These are phyloP conservation scores for Drosophila villosipedis DNA, from an alignment of 2,888 invertebrate genomes.

Conservation along the genomic window DNA sequence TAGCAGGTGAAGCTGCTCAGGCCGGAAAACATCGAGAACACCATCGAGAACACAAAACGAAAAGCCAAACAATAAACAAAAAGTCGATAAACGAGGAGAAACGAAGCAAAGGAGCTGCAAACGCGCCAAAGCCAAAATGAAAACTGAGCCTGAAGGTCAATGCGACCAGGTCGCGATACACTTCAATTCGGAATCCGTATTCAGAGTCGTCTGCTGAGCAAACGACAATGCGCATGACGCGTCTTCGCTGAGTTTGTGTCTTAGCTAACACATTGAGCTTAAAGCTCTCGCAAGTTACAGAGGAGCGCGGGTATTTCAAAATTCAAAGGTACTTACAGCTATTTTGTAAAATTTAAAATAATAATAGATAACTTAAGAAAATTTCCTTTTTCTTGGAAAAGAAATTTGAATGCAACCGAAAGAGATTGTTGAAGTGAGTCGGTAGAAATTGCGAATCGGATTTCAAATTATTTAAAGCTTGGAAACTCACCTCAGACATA, in stretches of 20 bases:
- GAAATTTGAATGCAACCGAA: neutral
- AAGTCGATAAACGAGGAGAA: constrained; percentile 56
- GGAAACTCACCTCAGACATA: constrained; percentile 75
- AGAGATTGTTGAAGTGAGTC: neutral
- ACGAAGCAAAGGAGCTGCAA: constrained; percentile 34
- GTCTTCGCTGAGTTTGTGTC: constrained; percentile 18
- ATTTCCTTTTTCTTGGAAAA: neutral
- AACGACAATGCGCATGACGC: constrained; percentile 52
- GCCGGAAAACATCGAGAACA: constrained; percentile 80
- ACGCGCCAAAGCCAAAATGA: constrained; percentile 65
- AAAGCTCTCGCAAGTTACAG: constrained; percentile 17
- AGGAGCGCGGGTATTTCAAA: neutral
- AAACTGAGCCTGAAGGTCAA: constrained; percentile 76
- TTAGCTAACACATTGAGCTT: constrained; percentile 26
- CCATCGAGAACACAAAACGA: constrained; percentile 57
- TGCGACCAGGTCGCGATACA: constrained; percentile 30
- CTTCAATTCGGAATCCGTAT: constrained; percentile 26
- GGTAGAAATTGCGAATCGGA: neutral
- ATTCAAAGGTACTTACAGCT: neutral
- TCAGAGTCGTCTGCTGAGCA: constrained; percentile 2
- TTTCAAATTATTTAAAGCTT: neutral
- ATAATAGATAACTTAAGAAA: neutral
- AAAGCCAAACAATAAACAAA: constrained; percentile 65
- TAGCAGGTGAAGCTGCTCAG: constrained; percentile 83
- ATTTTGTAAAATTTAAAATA: neutral